A percentile compares a stretch with the other conserved stretches of the same genome.
These are phyloP conservation scores for Glaucomys volans DNA, from an alignment of 2,113 vertebrate genomes.

Conservation along the genomic window DNA sequence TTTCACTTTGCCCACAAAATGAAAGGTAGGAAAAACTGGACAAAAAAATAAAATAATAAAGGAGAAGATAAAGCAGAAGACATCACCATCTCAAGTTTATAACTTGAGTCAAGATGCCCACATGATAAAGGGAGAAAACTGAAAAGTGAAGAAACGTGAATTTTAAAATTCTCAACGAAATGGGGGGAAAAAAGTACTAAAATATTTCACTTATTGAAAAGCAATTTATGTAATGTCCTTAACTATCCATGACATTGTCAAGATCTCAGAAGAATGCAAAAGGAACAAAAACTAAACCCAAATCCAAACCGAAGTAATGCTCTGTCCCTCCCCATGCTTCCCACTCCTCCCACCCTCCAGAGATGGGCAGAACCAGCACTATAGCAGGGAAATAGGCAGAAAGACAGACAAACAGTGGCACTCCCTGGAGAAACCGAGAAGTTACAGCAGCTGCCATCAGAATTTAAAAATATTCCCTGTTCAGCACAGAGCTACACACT, in stretches of 20 bases:
- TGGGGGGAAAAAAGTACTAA: background rate
- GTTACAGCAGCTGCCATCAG: background rate
- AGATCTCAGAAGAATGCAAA: background rate
- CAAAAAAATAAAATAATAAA: background rate
- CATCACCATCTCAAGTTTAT: background rate
- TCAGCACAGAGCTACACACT: background rate
- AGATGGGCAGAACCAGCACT: background rate
- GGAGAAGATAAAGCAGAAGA: background rate
- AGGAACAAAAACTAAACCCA: background rate
- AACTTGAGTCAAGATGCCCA: background rate
- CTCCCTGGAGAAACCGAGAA: background rate
- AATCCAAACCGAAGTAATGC: background rate
- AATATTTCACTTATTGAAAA: background rate
- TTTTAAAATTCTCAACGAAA: background rate
- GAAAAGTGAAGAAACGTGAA: background rate
- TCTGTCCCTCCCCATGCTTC: background rate
- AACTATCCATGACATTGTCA: background rate
- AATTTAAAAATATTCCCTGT: constrained; percentile 29
- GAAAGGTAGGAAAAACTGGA: background rate
- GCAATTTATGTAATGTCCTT: constrained; percentile 1
- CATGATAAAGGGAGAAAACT: background rate
- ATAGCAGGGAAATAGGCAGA: background rate
- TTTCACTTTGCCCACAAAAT: background rate
- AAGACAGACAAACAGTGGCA: background rate
- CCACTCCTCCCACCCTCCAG: background rate